Evolutionary conservation across 2,797 vertebrate genomes (phyloP), one percentile per base, ranked within the genome.

Genomic region (Aulostomus chinensis): DNA sequence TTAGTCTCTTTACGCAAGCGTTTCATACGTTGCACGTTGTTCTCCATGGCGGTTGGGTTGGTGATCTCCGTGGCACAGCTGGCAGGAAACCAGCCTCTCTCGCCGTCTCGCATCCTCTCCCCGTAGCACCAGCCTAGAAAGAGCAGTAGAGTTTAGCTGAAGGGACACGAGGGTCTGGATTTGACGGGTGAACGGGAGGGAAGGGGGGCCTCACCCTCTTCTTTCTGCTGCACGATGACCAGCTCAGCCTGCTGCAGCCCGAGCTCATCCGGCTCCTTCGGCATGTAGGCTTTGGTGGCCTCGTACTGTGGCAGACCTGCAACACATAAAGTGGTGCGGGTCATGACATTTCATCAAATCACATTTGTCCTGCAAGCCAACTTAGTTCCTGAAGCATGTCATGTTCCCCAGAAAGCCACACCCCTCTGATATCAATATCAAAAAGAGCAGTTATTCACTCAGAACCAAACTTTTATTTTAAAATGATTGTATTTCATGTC

Each of bases 11-110:
- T 87, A 5, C 97, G 93, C 42, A 99, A 83, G 7, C 97, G 89
- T 79, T 93, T 94, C 95, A 98, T 94, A 0, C 95, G 89, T 11
- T 93, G 93, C 5, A 98, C 83, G 0, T 99, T 99, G 72, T 79
- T 80, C 61, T 95, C 92, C 16, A 94, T 93, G 0, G 92, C 89
- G 0, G 63, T 43, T 0, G 76, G 93, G 77, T 88, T 91, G 2
- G 95, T 99, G 88, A 99, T 98, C 75, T 81, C 81, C 16, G 80
- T 91, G 24, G 93, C 93, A 1, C 93, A 93, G 58, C 62, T 73
- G 16, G 91, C 87, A 0, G 96, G 97, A 56, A 99, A 99, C 97
- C 97, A 99, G 60, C 97, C 97, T 0, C 33, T 78, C 52, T 93
- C 92, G 0, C 95, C 96, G 0, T 99, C 96, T 2, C 94, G 76